Conservation (phyloP, 1,140 invertebrate genomes). For the Cydia splendana region DNA sequence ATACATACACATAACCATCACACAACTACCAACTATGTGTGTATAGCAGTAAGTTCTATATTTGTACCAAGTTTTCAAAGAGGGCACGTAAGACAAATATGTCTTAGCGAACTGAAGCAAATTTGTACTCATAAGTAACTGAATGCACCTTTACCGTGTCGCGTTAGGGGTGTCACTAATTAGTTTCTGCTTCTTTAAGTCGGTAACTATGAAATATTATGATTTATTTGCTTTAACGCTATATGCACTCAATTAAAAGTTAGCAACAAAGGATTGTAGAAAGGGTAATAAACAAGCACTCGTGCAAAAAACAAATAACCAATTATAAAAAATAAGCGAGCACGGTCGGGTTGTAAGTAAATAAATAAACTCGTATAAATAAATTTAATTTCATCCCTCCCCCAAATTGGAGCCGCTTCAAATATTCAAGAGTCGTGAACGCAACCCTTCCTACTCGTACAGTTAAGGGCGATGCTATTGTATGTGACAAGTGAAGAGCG, state of each 20-base stretch:
- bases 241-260: slow-evolving; percentile 32
- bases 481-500: slow-evolving; percentile 38
- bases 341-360: slow-evolving; percentile 56
- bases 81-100: slow-evolving; percentile 74
- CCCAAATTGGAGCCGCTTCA: slow-evolving; percentile 72
- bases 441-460: slow-evolving; percentile 73
- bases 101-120: slow-evolving; percentile 67
- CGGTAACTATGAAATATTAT: slow-evolving; percentile 43
- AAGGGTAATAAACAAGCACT: slow-evolving; percentile 29
- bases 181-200: slow-evolving; percentile 48
- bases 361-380: slow-evolving; percentile 71
- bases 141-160: slow-evolving; percentile 65
- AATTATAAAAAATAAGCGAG: slow-evolving; percentile 46
- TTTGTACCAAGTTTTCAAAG: slow-evolving; percentile 60
- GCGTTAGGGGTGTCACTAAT: slow-evolving; percentile 59
- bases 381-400: slow-evolving; percentile 77
- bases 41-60: slow-evolving; percentile 59
- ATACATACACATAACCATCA: slow-evolving; percentile 74
- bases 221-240: slow-evolving; percentile 18
- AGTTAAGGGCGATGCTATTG: slow-evolving; percentile 60
- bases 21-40: slow-evolving; percentile 48
- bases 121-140: slow-evolving; percentile 71
- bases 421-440: slow-evolving; percentile 77
- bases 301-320: slow-evolving; percentile 34
- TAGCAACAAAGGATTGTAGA: slow-evolving; percentile 8